These are phyloP conservation scores for Orcinus orca DNA, from an alignment of 2,113 vertebrate species.

Conservation along the genomic window DNA sequence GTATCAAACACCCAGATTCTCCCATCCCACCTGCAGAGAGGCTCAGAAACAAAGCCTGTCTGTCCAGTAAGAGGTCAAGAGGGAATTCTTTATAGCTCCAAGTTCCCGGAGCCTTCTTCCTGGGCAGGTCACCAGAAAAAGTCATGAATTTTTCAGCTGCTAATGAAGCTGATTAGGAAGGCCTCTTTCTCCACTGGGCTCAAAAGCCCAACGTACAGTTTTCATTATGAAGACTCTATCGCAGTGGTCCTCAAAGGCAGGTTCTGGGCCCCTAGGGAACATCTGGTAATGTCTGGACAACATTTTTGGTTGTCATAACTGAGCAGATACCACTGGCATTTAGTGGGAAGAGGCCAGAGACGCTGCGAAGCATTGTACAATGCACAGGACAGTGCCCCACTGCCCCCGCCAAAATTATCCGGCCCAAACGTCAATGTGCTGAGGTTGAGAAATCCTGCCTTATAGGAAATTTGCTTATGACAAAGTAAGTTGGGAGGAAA, in stretches of 20 bases:
- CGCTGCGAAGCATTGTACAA: not conserved
- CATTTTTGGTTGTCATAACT: not conserved
- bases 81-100: not conserved
- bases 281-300: not conserved
- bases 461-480: not conserved
- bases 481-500: not conserved
- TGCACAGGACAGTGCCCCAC: not conserved
- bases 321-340: not conserved
- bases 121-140: not conserved
- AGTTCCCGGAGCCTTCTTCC: not conserved
- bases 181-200: not conserved
- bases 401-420: not conserved
- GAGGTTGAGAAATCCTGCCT: not conserved
- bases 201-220: constrained; percentile 37
- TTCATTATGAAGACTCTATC: constrained; percentile 8
- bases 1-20: not conserved
- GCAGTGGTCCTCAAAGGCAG: not conserved
- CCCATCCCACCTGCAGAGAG: not conserved
- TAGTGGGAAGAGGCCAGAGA: not conserved
- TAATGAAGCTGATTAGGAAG: not conserved
- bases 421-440: not conserved
- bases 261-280: not conserved
- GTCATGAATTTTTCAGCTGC: constrained; percentile 48
- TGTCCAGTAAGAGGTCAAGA: not conserved
- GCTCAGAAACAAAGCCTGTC: constrained; percentile 10